Evolutionary conservation across 1,140 invertebrate species (phyloP), one percentile per base, ranked within the genome.

Genomic region (Ceratoteleas bidentatus): DNA sequence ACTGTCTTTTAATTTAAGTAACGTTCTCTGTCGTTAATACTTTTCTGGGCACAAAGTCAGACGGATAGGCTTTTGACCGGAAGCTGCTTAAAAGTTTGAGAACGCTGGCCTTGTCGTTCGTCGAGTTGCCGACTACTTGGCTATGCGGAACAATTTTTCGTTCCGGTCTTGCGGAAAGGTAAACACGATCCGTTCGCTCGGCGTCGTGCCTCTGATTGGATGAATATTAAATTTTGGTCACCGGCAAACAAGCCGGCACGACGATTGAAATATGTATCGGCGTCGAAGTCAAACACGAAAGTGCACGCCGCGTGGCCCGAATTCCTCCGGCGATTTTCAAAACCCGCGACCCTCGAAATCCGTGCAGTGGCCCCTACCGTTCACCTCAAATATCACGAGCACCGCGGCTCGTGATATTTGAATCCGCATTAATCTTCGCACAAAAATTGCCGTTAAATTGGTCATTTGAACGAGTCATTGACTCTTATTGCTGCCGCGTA

Each of bases 181-280:
- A 87, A 88, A 88, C 86, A 82, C 77, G 68, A 81, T 72, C 76
- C 14, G 58, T 34, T 61, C 24, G 24, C 45, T 72, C 60, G 65
- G 81, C 83, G 45, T 38, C 54, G 76, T 66, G 57, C 68, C 58
- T 85, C 80, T 89, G 87, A 87, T 88, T 89, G 87, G 83, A 86
- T 87, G 88, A 88, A 88, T 89, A 89, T 89, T 88, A 87, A 89
- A 89, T 89, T 88, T 75, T 88, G 87, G 87, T 89, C 88, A 89
- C 87, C 73, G 47, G 86, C 86, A 88, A 89, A 88, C 88, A 88
- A 87, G 38, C 69, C 57, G 60, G 52, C 38, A 85, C 84, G 85
- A 85, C 85, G 87, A 89, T 89, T 88, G 88, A 89, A 88, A 89
- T 88, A 89, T 89, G 87, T 88, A 89, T 89, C 87, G 86, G 81